Evolutionary conservation across 2,888 invertebrate species (phyloP).

Genomic region (Elysia crispata): DNA sequence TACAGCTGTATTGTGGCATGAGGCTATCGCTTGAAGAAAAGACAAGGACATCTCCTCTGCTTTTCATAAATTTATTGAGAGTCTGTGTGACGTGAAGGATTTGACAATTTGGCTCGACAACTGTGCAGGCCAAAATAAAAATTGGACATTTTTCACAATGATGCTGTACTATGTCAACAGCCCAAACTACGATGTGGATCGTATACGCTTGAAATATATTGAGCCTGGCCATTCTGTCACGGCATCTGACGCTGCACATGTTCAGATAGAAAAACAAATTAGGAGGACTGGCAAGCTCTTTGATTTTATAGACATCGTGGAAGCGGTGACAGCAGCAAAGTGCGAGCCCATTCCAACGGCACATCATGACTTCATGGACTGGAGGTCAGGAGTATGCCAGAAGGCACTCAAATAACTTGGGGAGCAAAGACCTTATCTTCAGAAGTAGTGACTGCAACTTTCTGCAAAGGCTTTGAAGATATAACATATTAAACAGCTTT

Average conservation of each 20-base stretch:
- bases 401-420: neutral
- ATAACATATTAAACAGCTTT: neutral
- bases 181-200: neutral
- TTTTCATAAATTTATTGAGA: constrained; percentile 1
- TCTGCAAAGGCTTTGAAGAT: neutral
- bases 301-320: neutral
- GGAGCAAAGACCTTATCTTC: neutral
- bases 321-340: neutral
- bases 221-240: constrained; percentile 22
- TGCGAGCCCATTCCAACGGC: neutral
- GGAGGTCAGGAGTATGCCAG: neutral
- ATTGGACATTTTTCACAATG: constrained; percentile 29
- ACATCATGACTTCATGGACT: neutral
- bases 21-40: constrained; percentile 13
- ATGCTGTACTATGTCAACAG: neutral
- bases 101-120: constrained; percentile 19
- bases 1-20: constrained; percentile 25
- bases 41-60: constrained; percentile 13
- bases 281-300: neutral
- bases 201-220: neutral
- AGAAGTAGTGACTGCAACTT: neutral
- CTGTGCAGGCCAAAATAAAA: constrained; percentile 30
- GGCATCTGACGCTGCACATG: constrained; percentile 15
- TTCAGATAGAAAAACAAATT: constrained; percentile 13
- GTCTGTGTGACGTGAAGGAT: neutral